Percentiles rank a stretch among this genome's conserved stretches.
Conservation (phyloP, 2,888 invertebrate genomes). For the Taenaris catops region DNA sequence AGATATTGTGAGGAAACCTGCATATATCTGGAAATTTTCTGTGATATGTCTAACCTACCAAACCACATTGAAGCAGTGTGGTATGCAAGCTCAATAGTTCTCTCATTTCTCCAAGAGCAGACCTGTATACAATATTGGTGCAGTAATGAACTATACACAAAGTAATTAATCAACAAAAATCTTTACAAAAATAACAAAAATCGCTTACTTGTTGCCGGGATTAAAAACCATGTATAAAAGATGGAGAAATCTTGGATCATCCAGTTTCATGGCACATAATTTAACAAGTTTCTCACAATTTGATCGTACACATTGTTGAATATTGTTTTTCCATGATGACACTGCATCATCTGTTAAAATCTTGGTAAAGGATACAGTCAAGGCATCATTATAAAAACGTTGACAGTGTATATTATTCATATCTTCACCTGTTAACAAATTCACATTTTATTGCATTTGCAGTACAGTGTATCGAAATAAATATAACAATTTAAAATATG, state of each 20-base stretch:
- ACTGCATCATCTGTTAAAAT: constrained; percentile 98
- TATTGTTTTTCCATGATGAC: constrained; percentile 98
- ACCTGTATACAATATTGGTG: too few relatives aligned
- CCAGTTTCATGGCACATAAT: constrained; percentile 95
- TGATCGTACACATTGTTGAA: constrained; percentile 96
- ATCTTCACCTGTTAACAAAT: constrained; percentile 84
- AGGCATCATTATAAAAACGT: constrained; percentile 95
- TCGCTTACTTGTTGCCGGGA: constrained; percentile 93
- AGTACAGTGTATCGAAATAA: too few relatives aligned
- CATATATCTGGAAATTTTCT: too few relatives aligned
- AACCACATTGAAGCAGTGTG: too few relatives aligned
- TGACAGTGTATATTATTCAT: constrained; percentile 94
- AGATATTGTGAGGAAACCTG: too few relatives aligned
- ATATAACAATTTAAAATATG: too few relatives aligned
- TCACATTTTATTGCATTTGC: too few relatives aligned
- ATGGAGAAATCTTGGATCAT: constrained; percentile 95
- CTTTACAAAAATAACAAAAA: background rate
- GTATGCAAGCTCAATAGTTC: too few relatives aligned
- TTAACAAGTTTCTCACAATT: constrained; percentile 96
- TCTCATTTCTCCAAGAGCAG: too few relatives aligned
- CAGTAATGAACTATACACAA: background rate
- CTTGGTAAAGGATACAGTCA: constrained; percentile 96
- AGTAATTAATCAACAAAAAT: too few relatives aligned
- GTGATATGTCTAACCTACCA: too few relatives aligned
- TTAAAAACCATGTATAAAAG: constrained; percentile 96